Conservation (phyloP, 2,113 vertebrate species). For the Malurus cyaneus region DNA sequence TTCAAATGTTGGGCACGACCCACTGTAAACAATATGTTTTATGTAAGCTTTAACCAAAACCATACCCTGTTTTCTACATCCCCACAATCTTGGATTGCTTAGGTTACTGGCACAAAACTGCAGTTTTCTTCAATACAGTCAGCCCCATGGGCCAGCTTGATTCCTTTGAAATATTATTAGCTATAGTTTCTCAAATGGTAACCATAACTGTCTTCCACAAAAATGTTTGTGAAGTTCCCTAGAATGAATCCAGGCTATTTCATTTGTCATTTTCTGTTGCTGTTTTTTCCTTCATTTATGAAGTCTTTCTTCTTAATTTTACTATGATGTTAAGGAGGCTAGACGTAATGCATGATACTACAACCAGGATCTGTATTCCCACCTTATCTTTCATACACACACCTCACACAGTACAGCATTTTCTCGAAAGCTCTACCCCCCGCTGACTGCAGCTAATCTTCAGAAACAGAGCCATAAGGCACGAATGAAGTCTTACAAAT, state of each 20-base stretch:
- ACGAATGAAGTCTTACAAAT: background rate
- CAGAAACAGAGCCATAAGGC: slow-evolving; percentile 16
- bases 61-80: background rate
- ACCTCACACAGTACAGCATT: accelerated
- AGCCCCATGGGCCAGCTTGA: background rate
- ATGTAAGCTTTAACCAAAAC: slow-evolving; percentile 21
- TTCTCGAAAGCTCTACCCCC: background rate
- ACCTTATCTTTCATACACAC: background rate
- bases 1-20: background rate
- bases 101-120: background rate
- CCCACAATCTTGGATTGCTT: background rate
- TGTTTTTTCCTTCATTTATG: background rate
- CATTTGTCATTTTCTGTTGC: background rate
- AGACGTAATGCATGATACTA: background rate
- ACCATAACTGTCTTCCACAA: background rate
- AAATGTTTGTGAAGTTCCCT: background rate
- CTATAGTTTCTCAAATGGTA: slow-evolving; percentile 11
- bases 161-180: background rate
- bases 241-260: background rate
- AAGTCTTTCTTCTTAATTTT: background rate
- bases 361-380: background rate
- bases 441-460: background rate
- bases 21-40: slow-evolving; percentile 1
- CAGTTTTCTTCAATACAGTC: background rate
- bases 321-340: background rate